phyloP scores from a whole-genome alignment of 37 sponge, comb jelly and placozoan species.

The Cladorhizidae sp. region DNA sequence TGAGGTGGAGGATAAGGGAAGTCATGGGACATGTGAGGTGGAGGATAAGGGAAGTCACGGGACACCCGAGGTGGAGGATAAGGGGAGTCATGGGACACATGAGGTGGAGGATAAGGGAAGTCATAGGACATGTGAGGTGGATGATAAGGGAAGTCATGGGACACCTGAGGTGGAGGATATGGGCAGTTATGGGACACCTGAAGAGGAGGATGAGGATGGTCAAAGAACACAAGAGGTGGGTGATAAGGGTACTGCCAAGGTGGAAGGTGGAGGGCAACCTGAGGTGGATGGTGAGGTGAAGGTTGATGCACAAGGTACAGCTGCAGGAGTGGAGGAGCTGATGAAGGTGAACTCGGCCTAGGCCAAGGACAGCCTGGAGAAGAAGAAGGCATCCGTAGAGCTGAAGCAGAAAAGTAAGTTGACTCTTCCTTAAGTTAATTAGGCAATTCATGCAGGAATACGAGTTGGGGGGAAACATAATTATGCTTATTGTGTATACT shows the following conservation, averaged over 20 bases:
- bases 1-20: no score
- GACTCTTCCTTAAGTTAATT: background rate
- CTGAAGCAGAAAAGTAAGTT: conserved; percentile 11
- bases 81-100: background rate
- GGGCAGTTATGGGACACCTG: background rate
- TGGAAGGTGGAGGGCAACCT: background rate
- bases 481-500: no score
- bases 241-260: background rate
- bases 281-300: background rate
- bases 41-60: no score
- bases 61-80: no score
- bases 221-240: background rate
- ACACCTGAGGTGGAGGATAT: background rate
- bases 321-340: background rate
- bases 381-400: conserved; percentile 11
- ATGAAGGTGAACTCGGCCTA: background rate
- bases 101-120: no score
- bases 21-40: no score
- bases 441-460: no score
- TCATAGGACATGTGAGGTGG: no score
- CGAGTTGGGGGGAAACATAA: no score
- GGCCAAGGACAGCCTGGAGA: conserved; percentile 20
- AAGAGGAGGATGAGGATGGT: background rate
- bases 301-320: background rate
- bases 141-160: no score